Conservation (phyloP, 2,113 vertebrate species). For the Chrysochloris asiatica region DNA sequence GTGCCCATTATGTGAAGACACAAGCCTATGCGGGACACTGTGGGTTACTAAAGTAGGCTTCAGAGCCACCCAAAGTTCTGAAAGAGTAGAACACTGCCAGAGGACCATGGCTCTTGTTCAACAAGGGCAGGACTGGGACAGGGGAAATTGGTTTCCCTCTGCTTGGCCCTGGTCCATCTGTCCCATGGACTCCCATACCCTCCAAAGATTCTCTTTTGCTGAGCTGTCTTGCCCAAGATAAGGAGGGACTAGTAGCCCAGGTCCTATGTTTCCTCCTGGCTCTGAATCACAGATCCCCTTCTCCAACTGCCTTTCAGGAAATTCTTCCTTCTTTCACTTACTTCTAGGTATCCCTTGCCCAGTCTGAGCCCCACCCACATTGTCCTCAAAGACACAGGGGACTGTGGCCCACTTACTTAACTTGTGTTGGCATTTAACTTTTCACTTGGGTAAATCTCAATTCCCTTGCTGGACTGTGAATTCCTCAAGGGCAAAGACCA, state of each 20-base stretch:
- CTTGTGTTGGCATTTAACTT: constrained; percentile 38
- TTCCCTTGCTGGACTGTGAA: neutral
- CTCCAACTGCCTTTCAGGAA: neutral
- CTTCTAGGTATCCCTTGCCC: neutral
- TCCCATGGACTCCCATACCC: neutral
- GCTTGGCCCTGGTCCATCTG: neutral
- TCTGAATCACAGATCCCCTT: neutral
- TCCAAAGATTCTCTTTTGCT: neutral
- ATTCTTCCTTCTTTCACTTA: neutral
- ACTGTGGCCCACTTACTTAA: neutral
- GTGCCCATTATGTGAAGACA: neutral
- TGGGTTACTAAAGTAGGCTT: neutral
- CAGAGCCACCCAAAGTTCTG: neutral
- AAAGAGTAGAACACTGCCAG: neutral
- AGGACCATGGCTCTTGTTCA: neutral
- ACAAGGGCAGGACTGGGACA: neutral
- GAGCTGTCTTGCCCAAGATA: neutral
- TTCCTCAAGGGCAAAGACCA: constrained; percentile 26
- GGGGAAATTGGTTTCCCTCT: neutral
- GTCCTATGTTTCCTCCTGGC: neutral
- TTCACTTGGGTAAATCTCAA: constrained; percentile 17
- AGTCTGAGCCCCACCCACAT: neutral
- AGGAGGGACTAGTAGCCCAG: neutral
- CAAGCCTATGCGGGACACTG: neutral
- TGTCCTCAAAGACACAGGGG: neutral